Conservation (phyloP, 2,113 vertebrate species). For the Zapus hudsonius region DNA sequence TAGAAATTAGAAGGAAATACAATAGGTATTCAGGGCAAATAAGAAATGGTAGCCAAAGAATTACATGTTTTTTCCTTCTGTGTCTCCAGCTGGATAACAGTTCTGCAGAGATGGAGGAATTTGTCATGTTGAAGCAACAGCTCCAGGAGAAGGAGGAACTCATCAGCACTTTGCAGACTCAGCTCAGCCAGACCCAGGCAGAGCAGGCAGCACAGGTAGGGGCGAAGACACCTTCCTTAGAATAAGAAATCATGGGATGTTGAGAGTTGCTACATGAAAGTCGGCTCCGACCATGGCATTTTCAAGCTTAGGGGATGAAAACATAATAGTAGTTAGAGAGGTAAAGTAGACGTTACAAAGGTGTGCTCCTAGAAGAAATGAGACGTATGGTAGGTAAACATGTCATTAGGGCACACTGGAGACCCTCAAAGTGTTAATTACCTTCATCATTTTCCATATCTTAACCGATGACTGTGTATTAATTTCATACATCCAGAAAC, state of each 20-base stretch:
- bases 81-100: slow-evolving; percentile 44
- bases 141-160: slow-evolving; percentile 86
- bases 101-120: slow-evolving; percentile 82
- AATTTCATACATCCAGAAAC: background rate
- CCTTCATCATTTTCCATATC: slow-evolving; percentile 1
- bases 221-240: background rate
- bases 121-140: slow-evolving; percentile 84
- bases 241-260: background rate
- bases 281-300: background rate
- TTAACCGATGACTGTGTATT: slow-evolving; percentile 3
- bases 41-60: slow-evolving; percentile 23
- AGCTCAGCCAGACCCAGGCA: slow-evolving; percentile 88
- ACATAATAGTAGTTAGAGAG: background rate
- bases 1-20: slow-evolving; percentile 13
- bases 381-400: background rate
- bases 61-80: background rate
- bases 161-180: slow-evolving; percentile 82
- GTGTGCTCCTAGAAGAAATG: background rate
- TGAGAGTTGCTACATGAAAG: background rate
- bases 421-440: background rate
- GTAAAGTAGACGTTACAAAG: slow-evolving; percentile 13
- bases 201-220: slow-evolving; percentile 88
- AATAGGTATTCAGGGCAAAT: background rate
- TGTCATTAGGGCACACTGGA: background rate
- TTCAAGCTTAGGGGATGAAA: slow-evolving; percentile 15